Evolutionary conservation across 1,140 invertebrate genomes (phyloP), one percentile per base, ranked within the genome.

Genomic region (Drosophila nikananu): DNA sequence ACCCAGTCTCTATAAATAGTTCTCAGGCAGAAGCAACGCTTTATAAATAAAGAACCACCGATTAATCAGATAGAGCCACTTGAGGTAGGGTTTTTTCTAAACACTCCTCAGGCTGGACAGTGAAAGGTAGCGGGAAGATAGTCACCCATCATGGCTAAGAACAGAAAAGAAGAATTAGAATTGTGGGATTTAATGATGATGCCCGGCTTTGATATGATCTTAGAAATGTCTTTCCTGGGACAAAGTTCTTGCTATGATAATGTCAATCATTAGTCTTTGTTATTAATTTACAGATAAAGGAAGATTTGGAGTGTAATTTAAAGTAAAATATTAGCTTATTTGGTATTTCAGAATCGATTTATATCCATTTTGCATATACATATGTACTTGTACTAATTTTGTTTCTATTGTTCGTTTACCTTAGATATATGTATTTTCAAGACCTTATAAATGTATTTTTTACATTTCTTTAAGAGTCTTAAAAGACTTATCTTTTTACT

Each of bases 1-100:
- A 57, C 62, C 35, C n/a, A 60, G 61, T 41, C 55, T 70, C 80
- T 86, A 83, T 70, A 87, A 83, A 87, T 86, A 86, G 67, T 48
- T 51, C 23, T 46, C 21, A 2, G 17, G 19, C 48, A 48, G 46
- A 60, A 70, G 46, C 83, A 58, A 61, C 46, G 71, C 64, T 80
- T 80, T 72, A 80, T 72, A 86, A 83, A 78, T 59, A 79, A 79
- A 79, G 41, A 79, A 61, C 63, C 73, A 48, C 25, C 64, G 60
- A 87, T 77, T 80, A 77, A 70, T 41, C 57, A 77, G 76, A 83
- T 73, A 64, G 32, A 57, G 21, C 37, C 72, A 60, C 70, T 86
- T 86, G 80, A 55, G 83, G 70, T 86, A 86, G 80, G 79, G 83
- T 86, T 84, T 51, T 61, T 23, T 19, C 57, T n/a, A 37, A 52